phyloP scores from a whole-genome alignment of 2,113 vertebrate species.

The Gallinago jamesoni region DNA sequence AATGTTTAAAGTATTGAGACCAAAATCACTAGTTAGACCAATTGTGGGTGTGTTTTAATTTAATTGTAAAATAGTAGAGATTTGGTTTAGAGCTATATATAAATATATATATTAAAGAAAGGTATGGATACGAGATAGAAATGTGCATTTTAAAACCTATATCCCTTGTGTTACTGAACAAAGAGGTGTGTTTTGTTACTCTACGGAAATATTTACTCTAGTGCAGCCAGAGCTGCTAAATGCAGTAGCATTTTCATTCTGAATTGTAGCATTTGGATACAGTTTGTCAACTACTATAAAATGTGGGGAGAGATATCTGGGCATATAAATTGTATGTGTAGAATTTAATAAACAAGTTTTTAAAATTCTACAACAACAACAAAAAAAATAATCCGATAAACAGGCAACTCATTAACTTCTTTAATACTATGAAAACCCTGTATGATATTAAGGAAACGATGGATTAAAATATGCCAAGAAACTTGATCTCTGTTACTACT shows the following conservation, averaged over 20 bases:
- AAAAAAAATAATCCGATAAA: not conserved
- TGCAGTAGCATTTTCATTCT: conserved; percentile 31
- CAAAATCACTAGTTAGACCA: conserved; percentile 73
- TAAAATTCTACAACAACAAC: not conserved
- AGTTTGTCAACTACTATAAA: conserved; percentile 15
- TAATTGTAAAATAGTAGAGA: conserved; percentile 75
- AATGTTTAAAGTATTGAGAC: conserved; percentile 74
- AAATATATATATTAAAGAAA: conserved; percentile 66
- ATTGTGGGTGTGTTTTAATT: conserved; percentile 74
- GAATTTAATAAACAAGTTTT: not conserved
- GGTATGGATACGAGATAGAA: conserved; percentile 56
- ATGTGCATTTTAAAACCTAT: conserved; percentile 32
- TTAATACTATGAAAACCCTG: conserved; percentile 11
- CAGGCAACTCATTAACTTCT: not conserved
- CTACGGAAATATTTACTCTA: conserved; percentile 1
- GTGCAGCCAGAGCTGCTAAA: conserved; percentile 33
- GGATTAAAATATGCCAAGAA: conserved; percentile 23
- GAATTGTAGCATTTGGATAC: conserved; percentile 52
- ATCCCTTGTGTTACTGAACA: conserved; percentile 23
- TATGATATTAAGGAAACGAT: conserved; percentile 30
- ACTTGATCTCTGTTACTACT: conserved; percentile 54
- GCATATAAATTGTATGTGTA: not conserved
- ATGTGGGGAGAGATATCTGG: not conserved
- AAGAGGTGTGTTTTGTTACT: conserved; percentile 19
- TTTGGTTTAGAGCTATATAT: conserved; percentile 70